These are phyloP conservation scores for Lobophora halterata DNA, from an alignment of 2,888 invertebrate genomes.

Conservation along the genomic window DNA sequence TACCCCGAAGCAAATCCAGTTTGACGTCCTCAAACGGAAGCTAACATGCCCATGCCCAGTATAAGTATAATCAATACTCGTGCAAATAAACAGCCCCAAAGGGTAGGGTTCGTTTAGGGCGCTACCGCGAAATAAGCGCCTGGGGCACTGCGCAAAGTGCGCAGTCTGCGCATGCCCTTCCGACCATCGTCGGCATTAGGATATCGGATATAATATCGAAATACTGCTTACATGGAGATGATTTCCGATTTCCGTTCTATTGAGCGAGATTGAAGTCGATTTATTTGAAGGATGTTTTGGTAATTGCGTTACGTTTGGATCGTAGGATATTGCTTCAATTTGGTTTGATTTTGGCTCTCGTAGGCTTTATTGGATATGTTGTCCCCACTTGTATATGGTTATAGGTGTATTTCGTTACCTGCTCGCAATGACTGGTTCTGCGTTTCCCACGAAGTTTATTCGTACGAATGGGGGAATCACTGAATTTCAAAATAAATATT, in stretches of 20 bases:
- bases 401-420: too few relatives aligned
- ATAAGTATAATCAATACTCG: slow-evolving; percentile 34
- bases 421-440: too few relatives aligned
- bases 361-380: background rate
- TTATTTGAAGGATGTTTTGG: slow-evolving; percentile 30
- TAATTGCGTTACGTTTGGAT: slow-evolving; percentile 21
- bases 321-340: slow-evolving; percentile 18
- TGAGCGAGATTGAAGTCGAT: slow-evolving; percentile 26
- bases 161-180: slow-evolving; percentile 36
- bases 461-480: too few relatives aligned
- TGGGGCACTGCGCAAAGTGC: slow-evolving; percentile 16
- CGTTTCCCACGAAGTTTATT: too few relatives aligned
- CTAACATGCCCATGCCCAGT: slow-evolving; percentile 18
- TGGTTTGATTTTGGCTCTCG: slow-evolving; percentile 3
- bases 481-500: too few relatives aligned
- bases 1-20: slow-evolving; percentile 15
- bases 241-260: slow-evolving; percentile 35
- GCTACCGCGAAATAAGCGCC: slow-evolving; percentile 23
- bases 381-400: too few relatives aligned
- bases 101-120: slow-evolving; percentile 27
- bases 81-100: slow-evolving; percentile 33
- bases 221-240: slow-evolving; percentile 26
- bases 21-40: slow-evolving; percentile 12
- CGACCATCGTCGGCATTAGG: slow-evolving; percentile 5
- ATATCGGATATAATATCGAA: slow-evolving; percentile 32